Conservation (phyloP, 2,797 vertebrate species). For the Muscicapa striata region DNA sequence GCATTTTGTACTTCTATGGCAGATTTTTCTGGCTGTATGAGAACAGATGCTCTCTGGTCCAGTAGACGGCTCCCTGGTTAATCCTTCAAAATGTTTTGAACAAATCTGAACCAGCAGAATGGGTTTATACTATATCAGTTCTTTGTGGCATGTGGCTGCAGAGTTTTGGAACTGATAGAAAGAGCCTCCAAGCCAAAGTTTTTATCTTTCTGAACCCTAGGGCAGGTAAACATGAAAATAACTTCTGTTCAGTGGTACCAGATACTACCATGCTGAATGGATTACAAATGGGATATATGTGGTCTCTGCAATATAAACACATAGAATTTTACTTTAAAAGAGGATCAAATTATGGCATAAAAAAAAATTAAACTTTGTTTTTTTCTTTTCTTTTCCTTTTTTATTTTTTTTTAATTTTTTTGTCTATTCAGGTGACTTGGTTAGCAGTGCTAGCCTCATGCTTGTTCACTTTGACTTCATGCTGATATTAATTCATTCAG, state of each 20-base stretch:
- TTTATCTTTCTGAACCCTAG: background rate
- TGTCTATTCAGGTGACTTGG: background rate
- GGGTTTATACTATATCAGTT: background rate
- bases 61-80: background rate
- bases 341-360: background rate
- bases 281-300: background rate
- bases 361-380: background rate
- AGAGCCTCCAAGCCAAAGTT: background rate
- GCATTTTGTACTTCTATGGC: background rate
- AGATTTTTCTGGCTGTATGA: background rate
- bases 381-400: no score
- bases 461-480: background rate
- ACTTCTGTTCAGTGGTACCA: background rate
- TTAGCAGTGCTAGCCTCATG: background rate
- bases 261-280: background rate
- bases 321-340: background rate
- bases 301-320: background rate
- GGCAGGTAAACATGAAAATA: constrained; percentile 7
- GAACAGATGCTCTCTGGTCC: background rate
- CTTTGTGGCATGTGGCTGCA: background rate
- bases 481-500: background rate
- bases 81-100: background rate
- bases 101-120: constrained; percentile 25
- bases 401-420: background rate
- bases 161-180: background rate